Evolutionary conservation across 2,113 vertebrate genomes (phyloP), one percentile per base, ranked within the genome.

Genomic region (Neodontobutis hainanensis): DNA sequence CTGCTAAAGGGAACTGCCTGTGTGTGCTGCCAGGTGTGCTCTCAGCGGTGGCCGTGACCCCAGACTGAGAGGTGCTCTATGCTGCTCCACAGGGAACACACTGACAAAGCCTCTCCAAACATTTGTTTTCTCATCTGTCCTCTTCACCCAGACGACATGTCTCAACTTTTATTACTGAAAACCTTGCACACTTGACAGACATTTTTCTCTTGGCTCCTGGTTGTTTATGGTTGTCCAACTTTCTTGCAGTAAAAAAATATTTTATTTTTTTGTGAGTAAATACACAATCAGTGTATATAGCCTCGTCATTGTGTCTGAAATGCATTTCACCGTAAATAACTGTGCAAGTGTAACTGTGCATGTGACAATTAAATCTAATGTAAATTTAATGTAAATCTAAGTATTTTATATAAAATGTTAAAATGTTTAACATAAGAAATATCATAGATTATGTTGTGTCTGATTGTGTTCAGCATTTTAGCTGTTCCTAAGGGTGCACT

Each of bases 21-120:
- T 83, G 75, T 85, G 70, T 53, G 61, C 59, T 74, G 80, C 80
- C 88, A 90, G 87, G 84, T 90, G 84, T 81, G 78, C 77, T 84
- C 84, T 83, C 88, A 78, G 82, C 78, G 51, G 88, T 74, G 70
- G 67, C 73, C 75, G 14, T 83, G 80, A 87, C 88, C 78, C 55
- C 71, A 84, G 77, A 89, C 82, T 65, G 71, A 68, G 83, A 84
- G 84, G 69, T 75, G 70, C 71, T 78, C 70, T 77, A 57, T 65
- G 55, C 73, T 53, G 60, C 81, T 0, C 85, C 64, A 68, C 50
- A 15, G 78, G 78, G 69, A 60, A 82, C 69, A 75, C 83, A 77
- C 70, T 65, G 65, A 81, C 46, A 79, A 77, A 73, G 66, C 66
- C 35, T 52, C 68, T 80, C 63, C 72, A 87, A 83, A 78, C 74